Base-by-base conservation (phyloP, 1,140 invertebrate genomes). In the Eumeta japonica region DNA sequence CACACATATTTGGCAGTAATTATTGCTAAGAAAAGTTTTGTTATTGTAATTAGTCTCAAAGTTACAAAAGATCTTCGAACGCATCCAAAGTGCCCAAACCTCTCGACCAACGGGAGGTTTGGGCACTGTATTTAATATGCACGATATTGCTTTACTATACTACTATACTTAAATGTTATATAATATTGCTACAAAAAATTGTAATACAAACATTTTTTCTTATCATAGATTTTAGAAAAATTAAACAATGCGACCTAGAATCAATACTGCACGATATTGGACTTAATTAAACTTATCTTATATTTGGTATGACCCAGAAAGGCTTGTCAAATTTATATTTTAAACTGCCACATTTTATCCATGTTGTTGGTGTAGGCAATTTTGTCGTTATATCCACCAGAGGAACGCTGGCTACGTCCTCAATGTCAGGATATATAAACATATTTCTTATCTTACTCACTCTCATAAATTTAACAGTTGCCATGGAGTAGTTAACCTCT, bases 371-470 rank as follows among this genome's bases (percentile, higher is more conserved):
- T n/a, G n/a, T n/a, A n/a, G n/a, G n/a, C n/a, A n/a, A 43, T 45
- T 52, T 52, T 28, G 44, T 52, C 37, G 45, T 49, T 14, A 47
- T 52, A 32, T 52, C 46, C 5, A 46, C 29, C 42, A 53, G 19
- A 20, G 28, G 35, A 45, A 50, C 38, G 28, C 33, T 47, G 19
- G n/a, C n/a, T n/a, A n/a, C n/a, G n/a, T n/a, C n/a, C n/a, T n/a
- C n/a, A n/a, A n/a, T n/a, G n/a, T n/a, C 52, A 37, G 52, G 40
- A 46, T 46, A 53, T n/a, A 45, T 33, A 45, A 43, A 52, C 7
- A 40, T 58, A 38, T 45, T 42, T 43, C 28, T 18, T 39, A 48
- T 39, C 33, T 46, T 49, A 38, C 43, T 50, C 39, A 46, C 10
- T n/a, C n/a, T n/a, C n/a, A n/a, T n/a, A n/a, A n/a, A n/a, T n/a